A percentile compares a stretch with the other conserved stretches of the same genome.
phyloP scores from a whole-genome alignment of 2,797 vertebrate species.

The Merluccius polli region DNA sequence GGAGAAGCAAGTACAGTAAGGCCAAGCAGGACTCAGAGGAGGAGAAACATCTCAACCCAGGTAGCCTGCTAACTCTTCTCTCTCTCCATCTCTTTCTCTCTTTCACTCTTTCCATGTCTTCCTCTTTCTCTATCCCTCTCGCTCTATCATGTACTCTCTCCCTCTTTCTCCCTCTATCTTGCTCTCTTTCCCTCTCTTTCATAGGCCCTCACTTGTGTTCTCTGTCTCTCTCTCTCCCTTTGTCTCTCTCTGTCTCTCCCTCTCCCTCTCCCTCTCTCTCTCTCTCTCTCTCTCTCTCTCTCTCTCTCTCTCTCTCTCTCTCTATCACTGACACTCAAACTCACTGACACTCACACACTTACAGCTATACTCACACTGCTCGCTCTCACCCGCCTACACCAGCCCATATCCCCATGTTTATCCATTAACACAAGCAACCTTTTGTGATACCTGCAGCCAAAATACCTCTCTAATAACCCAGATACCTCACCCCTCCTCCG shows the following conservation, averaged over 20 bases:
- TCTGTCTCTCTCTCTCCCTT: neutral
- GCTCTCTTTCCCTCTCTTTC: no score
- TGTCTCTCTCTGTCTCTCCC: constrained; percentile 21
- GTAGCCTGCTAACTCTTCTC: constrained; percentile 62
- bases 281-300: constrained; percentile 18
- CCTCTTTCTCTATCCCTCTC: constrained; percentile 20
- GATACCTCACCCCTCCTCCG: constrained; percentile 19
- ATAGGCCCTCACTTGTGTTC: no score
- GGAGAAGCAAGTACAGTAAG: constrained; percentile 97
- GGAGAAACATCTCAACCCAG: constrained; percentile 97
- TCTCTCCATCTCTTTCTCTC: constrained; percentile 24
- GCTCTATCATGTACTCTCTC: constrained; percentile 11
- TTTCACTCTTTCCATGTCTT: neutral
- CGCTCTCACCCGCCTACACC: constrained; percentile 37
- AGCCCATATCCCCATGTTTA: constrained; percentile 30
- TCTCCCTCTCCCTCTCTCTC: neutral
- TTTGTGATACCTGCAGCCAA: constrained; percentile 51
- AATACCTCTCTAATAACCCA: constrained; percentile 33
- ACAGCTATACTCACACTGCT: constrained; percentile 11
- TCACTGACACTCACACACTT: constrained; percentile 7
- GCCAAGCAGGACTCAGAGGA: constrained; percentile 98
- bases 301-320: neutral
- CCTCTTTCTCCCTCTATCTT: no score
- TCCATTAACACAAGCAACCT: constrained; percentile 26
- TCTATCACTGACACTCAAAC: neutral